Percentiles rank a stretch among this genome's conserved stretches.
Conservation (phyloP, 2,113 vertebrate species). For the Gambusia affinis region DNA sequence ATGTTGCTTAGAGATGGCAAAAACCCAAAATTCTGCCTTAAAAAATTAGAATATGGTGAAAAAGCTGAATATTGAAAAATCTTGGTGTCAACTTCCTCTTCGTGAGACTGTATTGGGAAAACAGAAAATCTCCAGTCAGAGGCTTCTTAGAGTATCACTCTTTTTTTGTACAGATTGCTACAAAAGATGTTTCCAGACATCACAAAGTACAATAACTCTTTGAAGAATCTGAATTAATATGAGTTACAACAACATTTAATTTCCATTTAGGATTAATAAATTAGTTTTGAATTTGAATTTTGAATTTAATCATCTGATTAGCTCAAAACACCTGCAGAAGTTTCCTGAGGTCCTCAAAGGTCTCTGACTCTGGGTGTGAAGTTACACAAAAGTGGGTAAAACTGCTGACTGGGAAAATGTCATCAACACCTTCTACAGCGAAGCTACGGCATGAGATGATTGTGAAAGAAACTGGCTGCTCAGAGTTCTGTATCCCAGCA, state of each 20-base stretch:
- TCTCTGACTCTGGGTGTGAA: not conserved
- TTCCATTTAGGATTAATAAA: too few relatives aligned
- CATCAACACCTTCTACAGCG: not conserved
- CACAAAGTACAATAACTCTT: too few relatives aligned
- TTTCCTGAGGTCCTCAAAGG: not conserved
- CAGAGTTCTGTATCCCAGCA: not conserved
- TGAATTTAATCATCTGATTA: not conserved
- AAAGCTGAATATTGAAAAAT: not conserved
- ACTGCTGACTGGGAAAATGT: not conserved
- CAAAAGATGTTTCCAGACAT: too few relatives aligned
- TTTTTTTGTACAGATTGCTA: too few relatives aligned
- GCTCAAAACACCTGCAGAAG: not conserved
- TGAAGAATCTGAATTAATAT: too few relatives aligned
- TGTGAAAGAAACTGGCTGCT: not conserved
- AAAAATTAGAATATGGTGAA: not conserved
- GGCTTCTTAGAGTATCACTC: too few relatives aligned
- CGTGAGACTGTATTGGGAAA: too few relatives aligned
- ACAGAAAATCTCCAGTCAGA: too few relatives aligned
- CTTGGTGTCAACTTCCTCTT: not conserved
- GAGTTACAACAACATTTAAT: too few relatives aligned
- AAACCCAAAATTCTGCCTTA: not conserved
- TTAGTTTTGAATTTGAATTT: not conserved
- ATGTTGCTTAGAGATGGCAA: not conserved
- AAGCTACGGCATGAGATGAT: not conserved
- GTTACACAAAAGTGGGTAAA: not conserved